A percentile compares a stretch with the other conserved stretches of the same genome.
Conservation (phyloP, 2,888 invertebrate species). For the Ecliptopera silaceata region DNA sequence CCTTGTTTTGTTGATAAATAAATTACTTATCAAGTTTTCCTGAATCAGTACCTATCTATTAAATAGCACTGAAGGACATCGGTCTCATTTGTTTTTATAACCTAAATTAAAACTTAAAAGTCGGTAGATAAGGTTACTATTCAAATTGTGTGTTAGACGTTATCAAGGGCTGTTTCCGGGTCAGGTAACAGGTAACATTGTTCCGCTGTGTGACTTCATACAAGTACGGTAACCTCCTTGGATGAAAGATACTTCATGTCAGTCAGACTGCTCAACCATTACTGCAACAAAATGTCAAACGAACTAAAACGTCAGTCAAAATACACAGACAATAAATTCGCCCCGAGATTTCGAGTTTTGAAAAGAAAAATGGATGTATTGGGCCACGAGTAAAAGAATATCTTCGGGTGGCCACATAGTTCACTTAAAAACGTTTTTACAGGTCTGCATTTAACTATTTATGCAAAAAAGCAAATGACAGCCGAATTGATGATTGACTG, state of each 20-base stretch:
- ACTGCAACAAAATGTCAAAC: neutral
- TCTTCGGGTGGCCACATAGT: too few relatives aligned
- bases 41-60: neutral
- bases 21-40: too few relatives aligned
- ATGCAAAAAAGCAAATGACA: too few relatives aligned
- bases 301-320: neutral
- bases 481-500: too few relatives aligned
- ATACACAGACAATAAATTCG: too few relatives aligned
- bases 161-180: constrained; percentile 56
- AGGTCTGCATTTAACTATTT: too few relatives aligned
- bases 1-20: too few relatives aligned
- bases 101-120: constrained; percentile 23
- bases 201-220: constrained; percentile 51
- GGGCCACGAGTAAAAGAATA: too few relatives aligned
- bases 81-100: neutral
- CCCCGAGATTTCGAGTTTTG: too few relatives aligned
- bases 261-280: neutral
- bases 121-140: constrained; percentile 41
- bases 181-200: constrained; percentile 55
- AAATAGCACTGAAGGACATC: too few relatives aligned
- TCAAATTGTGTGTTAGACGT: constrained; percentile 39
- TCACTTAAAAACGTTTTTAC: too few relatives aligned
- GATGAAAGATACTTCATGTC: constrained; percentile 7
- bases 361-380: too few relatives aligned
- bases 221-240: constrained; percentile 40